Base-by-base conservation (phyloP, 2,797 vertebrate genomes). In the Girardinus metallicus region DNA sequence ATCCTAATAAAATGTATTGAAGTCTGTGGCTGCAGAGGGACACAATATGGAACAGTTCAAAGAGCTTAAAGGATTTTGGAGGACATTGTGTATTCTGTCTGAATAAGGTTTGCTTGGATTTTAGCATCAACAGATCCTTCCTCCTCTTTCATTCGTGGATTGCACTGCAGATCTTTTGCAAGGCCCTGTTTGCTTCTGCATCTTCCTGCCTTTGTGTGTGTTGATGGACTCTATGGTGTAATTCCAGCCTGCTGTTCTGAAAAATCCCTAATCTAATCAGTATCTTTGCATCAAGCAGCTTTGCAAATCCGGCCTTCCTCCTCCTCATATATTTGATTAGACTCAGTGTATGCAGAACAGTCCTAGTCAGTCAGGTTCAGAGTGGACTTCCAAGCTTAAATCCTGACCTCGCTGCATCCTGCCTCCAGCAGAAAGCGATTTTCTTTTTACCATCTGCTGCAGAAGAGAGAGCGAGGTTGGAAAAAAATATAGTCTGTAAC, bases 381-480 rank as follows among this genome's bases (percentile, higher is more conserved):
- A 85, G 82, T 82, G 90, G 92, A 92, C 91, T 90, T 92, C 85
- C 75, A 80, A 91, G 92, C 92, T 93, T 91, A 93, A 93, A 91
- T 92, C 87, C 83, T 91, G 91, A 94, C 90, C 93, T 90, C 21
- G 83, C 77, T 85, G 87, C 88, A 87, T 85, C 85, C 82, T 80
- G 87, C 90, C 83, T 79, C 81, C 74, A 87, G 90, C 88, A 87
- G 85, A 91, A 91, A 93, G 88, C 80, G 92, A 92, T 95, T 94
- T 93, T 92, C 85, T 89, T 81, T 89, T 85, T 75, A 85, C 92
- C 94, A 95, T 95, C 93, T 95, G 94, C 90, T 92, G 84, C 88
- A 87, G 80, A 84, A 83, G 74, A 83, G 46, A 64, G 70, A 80
- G 57, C 66, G 72, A 34, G 43, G 16, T 26, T 53, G 2, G 0